Base-by-base conservation (phyloP, 2,888 invertebrate species). In the Eumacrocentrus americanus region DNA sequence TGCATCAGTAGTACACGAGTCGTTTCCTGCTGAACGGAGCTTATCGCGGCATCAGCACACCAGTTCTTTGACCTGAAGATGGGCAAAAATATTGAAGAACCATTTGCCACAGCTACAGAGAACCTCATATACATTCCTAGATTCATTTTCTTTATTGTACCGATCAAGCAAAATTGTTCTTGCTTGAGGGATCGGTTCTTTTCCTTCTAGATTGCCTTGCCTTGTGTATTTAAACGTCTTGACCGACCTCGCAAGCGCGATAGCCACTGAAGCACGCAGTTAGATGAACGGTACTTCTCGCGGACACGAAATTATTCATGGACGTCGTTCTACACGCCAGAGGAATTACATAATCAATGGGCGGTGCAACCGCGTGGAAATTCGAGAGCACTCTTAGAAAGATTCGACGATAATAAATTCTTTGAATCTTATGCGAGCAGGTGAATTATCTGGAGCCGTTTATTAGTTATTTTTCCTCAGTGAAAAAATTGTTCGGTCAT, bases 231-330 rank as follows among this genome's bases (percentile, higher is more conserved):
- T 29, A 29, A 29, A 29, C 29, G 9, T 29, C 29, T 46, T 23
- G 18, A 20, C 20, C 20, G 42, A 42, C 42, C 42, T n/a, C 20
- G 20, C 9, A 16, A 9, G 25, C 20, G 25, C 25, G 59, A 58
- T 64, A 62, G 65, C 53, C 66, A 64, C 60, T 67, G 66, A 68
- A 64, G 67, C 70, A 63, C 67, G 64, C 65, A 66, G 67, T 61
- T 56, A 65, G 68, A 67, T 62, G 64, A 75, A 76, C 76, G 76
- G 76, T 75, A 76, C 74, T 72, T 70, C 64, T 68, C 58, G 61
- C 58, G 62, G 69, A 73, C 53, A 72, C 68, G 55, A 73, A 75
- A 72, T 73, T 72, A 71, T 66, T 69, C 70, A 55, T 58, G 63
- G 60, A 61, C 63, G 64, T 59, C 66, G 65, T 35, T 25, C 22